A percentile compares a stretch with the other conserved stretches of the same genome.
These are phyloP conservation scores for Sycophaga agraensis DNA, from an alignment of 1,140 invertebrate species.

Conservation along the genomic window DNA sequence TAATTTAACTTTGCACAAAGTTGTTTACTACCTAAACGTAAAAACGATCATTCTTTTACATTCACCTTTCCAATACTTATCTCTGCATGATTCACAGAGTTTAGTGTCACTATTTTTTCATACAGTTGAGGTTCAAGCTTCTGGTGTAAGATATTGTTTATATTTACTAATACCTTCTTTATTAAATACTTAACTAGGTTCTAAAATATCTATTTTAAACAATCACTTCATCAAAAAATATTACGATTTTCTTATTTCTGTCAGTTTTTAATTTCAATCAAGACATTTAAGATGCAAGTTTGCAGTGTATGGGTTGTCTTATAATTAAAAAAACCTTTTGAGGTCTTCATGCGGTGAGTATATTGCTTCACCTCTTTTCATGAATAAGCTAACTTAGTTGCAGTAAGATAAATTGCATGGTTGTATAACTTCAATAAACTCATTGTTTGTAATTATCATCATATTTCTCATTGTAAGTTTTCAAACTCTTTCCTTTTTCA, in stretches of 20 bases:
- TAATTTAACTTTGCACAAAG: background rate
- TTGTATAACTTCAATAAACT: too few relatives aligned
- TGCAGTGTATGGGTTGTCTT: background rate
- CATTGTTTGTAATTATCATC: background rate
- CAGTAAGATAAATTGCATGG: too few relatives aligned
- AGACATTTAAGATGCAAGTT: too few relatives aligned
- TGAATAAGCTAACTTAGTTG: too few relatives aligned
- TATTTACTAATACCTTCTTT: background rate
- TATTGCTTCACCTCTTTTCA: background rate
- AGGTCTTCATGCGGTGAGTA: constrained; percentile 15
- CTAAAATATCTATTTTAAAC: too few relatives aligned
- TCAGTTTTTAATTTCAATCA: too few relatives aligned
- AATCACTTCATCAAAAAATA: too few relatives aligned
- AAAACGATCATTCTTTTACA: background rate
- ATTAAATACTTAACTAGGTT: background rate
- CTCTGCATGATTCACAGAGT: background rate
- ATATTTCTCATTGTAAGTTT: too few relatives aligned
- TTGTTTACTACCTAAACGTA: background rate
- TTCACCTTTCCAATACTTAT: background rate
- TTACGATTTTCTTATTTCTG: too few relatives aligned
- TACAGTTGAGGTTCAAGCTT: background rate
- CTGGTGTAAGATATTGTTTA: background rate
- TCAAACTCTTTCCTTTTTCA: too few relatives aligned
- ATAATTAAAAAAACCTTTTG: background rate
- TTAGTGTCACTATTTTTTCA: background rate